Conservation (phyloP, 2,888 invertebrate genomes). For the Onchidella celtica region DNA sequence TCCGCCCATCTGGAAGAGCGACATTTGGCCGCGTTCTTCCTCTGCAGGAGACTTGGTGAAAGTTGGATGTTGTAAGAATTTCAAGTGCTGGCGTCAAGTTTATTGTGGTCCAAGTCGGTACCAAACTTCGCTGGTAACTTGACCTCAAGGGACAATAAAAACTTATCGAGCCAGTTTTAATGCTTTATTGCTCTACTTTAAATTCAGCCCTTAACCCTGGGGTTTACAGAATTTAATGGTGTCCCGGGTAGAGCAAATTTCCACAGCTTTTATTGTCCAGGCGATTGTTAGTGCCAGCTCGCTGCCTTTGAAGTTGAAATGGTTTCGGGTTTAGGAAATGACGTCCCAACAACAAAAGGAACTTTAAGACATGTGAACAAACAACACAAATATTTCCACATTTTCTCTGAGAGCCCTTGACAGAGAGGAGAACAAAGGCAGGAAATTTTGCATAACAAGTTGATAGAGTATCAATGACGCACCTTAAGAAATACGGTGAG, state of each 20-base stretch:
- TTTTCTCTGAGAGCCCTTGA: background rate
- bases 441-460: background rate
- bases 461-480: no score
- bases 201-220: background rate
- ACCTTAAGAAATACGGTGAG: no score
- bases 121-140: slow-evolving; percentile 15
- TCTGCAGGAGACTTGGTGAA: no score
- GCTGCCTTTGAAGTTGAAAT: slow-evolving; percentile 19
- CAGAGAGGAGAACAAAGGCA: background rate
- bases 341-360: background rate
- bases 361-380: background rate
- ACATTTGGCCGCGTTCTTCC: no score
- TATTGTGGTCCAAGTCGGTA: slow-evolving; percentile 6
- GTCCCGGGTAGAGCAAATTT: background rate
- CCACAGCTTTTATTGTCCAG: background rate
- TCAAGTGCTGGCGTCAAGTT: background rate
- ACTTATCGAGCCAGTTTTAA: background rate
- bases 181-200: slow-evolving; percentile 2
- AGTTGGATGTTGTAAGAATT: no score
- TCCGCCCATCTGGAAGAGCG: no score
- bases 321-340: background rate
- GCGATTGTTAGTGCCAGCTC: background rate
- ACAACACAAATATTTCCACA: background rate
- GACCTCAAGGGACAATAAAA: slow-evolving; percentile 11
- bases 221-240: background rate